Percentiles rank a stretch among this genome's conserved stretches.
phyloP scores from a whole-genome alignment of 2,888 invertebrate genomes.

The Arenicola marina region DNA sequence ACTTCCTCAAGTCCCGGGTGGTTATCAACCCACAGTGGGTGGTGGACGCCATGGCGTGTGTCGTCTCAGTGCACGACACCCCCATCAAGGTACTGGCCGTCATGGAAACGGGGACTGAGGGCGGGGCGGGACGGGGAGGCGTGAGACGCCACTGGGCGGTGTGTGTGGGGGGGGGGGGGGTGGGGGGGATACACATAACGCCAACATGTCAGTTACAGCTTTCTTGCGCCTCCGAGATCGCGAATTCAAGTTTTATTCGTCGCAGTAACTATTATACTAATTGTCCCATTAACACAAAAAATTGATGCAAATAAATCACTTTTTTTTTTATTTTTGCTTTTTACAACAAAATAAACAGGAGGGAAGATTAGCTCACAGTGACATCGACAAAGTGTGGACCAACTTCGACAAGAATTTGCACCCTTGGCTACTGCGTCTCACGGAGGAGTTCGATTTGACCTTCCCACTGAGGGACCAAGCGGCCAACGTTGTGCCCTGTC shows the following conservation, averaged over 20 bases:
- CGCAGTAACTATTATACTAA: too few relatives aligned
- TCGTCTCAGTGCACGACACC: conserved; percentile 56
- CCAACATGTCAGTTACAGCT: not conserved
- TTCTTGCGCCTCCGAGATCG: not conserved
- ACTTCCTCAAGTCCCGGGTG: conserved; percentile 48
- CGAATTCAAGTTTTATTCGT: not conserved
- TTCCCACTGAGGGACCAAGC: conserved; percentile 42
- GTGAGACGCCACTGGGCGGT: too few relatives aligned
- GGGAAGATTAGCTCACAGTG: conserved; percentile 50
- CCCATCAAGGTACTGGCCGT: conserved; percentile 45
- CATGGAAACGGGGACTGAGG: not conserved
- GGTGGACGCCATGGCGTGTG: conserved; percentile 61
- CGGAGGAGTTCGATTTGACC: conserved; percentile 60
- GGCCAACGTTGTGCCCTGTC: conserved; percentile 58
- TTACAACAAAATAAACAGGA: too few relatives aligned
- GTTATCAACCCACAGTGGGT: conserved; percentile 61
- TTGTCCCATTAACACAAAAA: too few relatives aligned
- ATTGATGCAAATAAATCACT: too few relatives aligned
- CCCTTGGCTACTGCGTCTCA: conserved; percentile 56
- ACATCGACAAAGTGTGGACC: conserved; percentile 51
- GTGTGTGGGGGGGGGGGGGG: too few relatives aligned
- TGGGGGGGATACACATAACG: too few relatives aligned
- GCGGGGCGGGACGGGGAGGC: too few relatives aligned
- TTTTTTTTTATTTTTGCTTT: too few relatives aligned
- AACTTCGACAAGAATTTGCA: conserved; percentile 46